These are phyloP conservation scores for Turdus rufiventris DNA, from an alignment of 2,113 vertebrate species.

Conservation along the genomic window DNA sequence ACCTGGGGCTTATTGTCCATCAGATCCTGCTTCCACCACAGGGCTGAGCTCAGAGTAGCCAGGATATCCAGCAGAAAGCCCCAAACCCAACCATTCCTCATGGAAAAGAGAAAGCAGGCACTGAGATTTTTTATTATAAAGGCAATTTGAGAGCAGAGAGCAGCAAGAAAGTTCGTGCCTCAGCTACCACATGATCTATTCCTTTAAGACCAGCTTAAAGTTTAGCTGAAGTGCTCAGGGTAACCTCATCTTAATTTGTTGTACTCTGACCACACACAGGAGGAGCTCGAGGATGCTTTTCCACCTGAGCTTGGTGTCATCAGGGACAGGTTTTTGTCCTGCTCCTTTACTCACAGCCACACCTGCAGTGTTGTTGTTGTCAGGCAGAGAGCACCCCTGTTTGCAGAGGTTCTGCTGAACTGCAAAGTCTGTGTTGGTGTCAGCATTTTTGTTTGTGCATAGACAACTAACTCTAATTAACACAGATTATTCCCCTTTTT, in stretches of 20 bases:
- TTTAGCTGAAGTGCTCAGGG: not conserved
- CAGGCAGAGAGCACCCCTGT: not conserved
- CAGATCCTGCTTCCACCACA: not conserved
- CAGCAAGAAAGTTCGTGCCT: not conserved
- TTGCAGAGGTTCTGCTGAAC: not conserved
- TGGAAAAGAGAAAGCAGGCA: not conserved
- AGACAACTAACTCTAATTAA: not conserved
- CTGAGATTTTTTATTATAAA: not conserved
- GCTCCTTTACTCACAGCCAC: not conserved
- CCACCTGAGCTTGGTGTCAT: not conserved
- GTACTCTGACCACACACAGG: not conserved
- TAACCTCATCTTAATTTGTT: not conserved
- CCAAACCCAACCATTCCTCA: not conserved
- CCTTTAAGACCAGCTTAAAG: not conserved
- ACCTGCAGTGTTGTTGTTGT: not conserved
- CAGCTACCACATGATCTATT: not conserved
- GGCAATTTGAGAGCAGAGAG: not conserved
- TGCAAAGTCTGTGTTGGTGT: not conserved
- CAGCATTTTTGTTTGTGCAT: not conserved
- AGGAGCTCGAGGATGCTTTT: not conserved
- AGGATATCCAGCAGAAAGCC: not conserved
- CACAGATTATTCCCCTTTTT: not conserved
- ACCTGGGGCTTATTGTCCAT: not conserved
- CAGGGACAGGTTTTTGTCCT: not conserved
- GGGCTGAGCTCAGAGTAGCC: not conserved